phyloP scores from a whole-genome alignment of 1,140 invertebrate genomes.

The Gonatopus flavifemur region DNA sequence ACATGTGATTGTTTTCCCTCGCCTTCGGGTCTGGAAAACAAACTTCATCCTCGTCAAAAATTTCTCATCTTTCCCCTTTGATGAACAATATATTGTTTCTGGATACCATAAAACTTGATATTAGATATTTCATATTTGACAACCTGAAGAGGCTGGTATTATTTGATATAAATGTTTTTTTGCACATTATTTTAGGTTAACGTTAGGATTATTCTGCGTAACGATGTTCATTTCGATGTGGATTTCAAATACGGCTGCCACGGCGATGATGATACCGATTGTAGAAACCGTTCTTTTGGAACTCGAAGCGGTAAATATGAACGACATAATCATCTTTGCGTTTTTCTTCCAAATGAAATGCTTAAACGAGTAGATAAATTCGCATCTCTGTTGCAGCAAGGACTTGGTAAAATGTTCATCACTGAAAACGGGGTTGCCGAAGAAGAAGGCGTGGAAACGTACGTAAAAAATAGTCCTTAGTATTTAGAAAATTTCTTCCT shows the following conservation, averaged over 20 bases:
- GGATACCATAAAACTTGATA: too few relatives aligned
- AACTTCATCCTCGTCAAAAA: too few relatives aligned
- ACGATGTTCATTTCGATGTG: constrained; percentile 68
- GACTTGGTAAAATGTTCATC: constrained; percentile 52
- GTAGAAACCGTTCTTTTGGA: constrained; percentile 60
- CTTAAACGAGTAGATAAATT: not conserved
- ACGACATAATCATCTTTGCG: not conserved
- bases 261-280: constrained; percentile 68
- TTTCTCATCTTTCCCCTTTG: too few relatives aligned
- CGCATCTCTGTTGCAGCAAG: constrained; percentile 44
- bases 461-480: too few relatives aligned
- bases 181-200: constrained; percentile 47
- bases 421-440: constrained; percentile 20
- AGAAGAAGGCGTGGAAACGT: constrained; percentile 33
- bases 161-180: too few relatives aligned
- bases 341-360: constrained; percentile 3
- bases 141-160: too few relatives aligned
- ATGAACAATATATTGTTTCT: too few relatives aligned
- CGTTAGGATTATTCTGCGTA: constrained; percentile 62
- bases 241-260: constrained; percentile 67
- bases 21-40: too few relatives aligned
- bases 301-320: constrained; percentile 54
- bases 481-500: too few relatives aligned
- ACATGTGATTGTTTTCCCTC: too few relatives aligned
- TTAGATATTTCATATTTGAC: too few relatives aligned